Conservation (phyloP, 2,113 vertebrate genomes). For the Malurus elegans region DNA sequence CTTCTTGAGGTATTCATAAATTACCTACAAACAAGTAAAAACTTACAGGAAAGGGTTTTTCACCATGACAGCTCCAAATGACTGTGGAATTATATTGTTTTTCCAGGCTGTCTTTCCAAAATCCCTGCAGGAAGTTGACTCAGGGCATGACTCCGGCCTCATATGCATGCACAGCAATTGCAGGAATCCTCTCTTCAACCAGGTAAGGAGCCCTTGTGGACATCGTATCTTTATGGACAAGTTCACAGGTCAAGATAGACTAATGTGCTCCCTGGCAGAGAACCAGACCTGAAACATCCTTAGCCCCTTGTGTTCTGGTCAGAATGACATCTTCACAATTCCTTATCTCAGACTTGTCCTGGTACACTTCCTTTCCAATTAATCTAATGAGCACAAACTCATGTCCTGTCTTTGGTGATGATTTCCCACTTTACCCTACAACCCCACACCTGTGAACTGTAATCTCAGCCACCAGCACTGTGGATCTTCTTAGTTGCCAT, state of each 20-base stretch:
- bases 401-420: neutral
- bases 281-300: neutral
- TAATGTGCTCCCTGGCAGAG: neutral
- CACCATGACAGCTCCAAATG: constrained; percentile 41
- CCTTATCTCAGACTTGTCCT: neutral
- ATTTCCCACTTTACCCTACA: neutral
- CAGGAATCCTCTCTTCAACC: neutral
- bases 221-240: neutral
- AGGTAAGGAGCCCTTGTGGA: neutral
- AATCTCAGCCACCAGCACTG: neutral
- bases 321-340: neutral
- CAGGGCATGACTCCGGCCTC: constrained; percentile 16
- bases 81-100: constrained; percentile 55
- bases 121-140: constrained; percentile 58
- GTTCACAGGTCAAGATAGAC: neutral
- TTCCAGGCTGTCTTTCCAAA: constrained; percentile 59
- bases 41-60: constrained; percentile 49
- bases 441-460: neutral
- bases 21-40: constrained; percentile 55
- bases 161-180: neutral
- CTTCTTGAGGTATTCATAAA: constrained; percentile 54
- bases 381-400: neutral
- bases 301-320: neutral
- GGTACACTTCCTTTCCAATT: neutral
- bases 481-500: neutral